These are phyloP conservation scores for Trichopria drosophilae DNA, from an alignment of 2,888 invertebrate species.

Conservation along the genomic window DNA sequence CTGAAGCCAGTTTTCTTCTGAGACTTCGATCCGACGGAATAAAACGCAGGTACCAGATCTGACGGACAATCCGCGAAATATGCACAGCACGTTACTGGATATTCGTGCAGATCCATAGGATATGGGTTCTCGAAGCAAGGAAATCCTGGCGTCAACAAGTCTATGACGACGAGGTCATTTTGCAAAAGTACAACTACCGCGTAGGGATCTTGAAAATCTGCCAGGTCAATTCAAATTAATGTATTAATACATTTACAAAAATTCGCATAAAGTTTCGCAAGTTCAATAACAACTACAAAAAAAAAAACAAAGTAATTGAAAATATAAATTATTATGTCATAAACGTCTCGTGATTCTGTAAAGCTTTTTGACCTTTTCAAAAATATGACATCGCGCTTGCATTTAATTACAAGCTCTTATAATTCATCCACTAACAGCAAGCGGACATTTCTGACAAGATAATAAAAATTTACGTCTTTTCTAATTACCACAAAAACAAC, in stretches of 20 bases:
- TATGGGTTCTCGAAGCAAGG: slow-evolving; percentile 99
- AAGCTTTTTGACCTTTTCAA: no score
- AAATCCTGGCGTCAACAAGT: slow-evolving; percentile 92
- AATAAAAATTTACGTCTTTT: no score
- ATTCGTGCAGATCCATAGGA: slow-evolving; percentile 99
- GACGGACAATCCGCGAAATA: slow-evolving; percentile 98
- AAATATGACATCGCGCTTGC: no score
- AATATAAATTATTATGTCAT: no score
- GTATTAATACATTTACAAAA: neutral
- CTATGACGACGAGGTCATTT: slow-evolving; percentile 97
- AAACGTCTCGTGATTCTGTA: no score
- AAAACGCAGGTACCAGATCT: slow-evolving; percentile 96
- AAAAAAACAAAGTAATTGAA: no score
- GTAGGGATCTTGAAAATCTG: slow-evolving; percentile 96
- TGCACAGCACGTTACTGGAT: slow-evolving; percentile 94
- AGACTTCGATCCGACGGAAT: slow-evolving; percentile 81
- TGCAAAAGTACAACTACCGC: slow-evolving; percentile 96
- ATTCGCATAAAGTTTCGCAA: neutral
- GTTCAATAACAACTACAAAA: neutral
- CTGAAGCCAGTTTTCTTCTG: slow-evolving; percentile 82
- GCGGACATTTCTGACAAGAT: no score
- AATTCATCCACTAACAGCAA: no score
- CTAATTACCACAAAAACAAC: no score
- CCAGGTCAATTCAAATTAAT: slow-evolving; percentile 49
- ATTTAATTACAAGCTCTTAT: no score